Evolutionary conservation across 2,797 vertebrate species (phyloP), one percentile per base, ranked within the genome.

Genomic region (Falco naumanni): DNA sequence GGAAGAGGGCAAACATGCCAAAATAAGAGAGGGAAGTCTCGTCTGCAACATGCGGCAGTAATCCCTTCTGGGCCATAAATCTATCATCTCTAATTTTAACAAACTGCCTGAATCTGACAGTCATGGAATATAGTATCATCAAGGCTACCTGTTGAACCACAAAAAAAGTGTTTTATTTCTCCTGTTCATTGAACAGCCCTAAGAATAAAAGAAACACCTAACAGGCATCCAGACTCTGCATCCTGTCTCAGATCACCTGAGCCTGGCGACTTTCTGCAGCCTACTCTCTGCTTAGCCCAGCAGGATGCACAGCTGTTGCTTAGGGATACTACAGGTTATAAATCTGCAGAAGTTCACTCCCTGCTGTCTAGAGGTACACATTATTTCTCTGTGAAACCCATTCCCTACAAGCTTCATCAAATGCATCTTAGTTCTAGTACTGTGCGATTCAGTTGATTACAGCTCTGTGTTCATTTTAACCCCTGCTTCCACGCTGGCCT

Each of bases 41-140:
- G 12, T 59, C 29, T 90, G 33, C 53, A 82, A 21, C 74, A 13
- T 37, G 33, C 28, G 77, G n/a, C 10, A 80, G 18, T 76, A 89
- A 64, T 74, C 48, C 48, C 53, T 80, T 63, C 77, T 77, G 63
- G 63, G 66, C 61, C 51, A 17, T 63, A 81, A 61, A 93, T 72
- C 77, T 26, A 79, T 89, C 59, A 90, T 48, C 51, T 96, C 51
- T 76, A 51, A 57, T 79, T 93, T 96, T 92, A 94, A 90, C 83
- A 81, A 81, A 72, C 10, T 1, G 28, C 24, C 28, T 83, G 68
- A 69, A 59, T 87, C 39, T 88, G 71, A 90, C 63, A 84, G 47
- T 48, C 69, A 75, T 39, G 21, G 78, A 88, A 78, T 33, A 26
- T 0, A 74, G 22, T 28, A 48, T 15, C 31, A 48, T 59, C 48